A percentile compares a stretch with the other conserved stretches of the same genome.
Evolutionary conservation across 1,140 invertebrate species (phyloP).

Genomic region (Scylla paramamosain): DNA sequence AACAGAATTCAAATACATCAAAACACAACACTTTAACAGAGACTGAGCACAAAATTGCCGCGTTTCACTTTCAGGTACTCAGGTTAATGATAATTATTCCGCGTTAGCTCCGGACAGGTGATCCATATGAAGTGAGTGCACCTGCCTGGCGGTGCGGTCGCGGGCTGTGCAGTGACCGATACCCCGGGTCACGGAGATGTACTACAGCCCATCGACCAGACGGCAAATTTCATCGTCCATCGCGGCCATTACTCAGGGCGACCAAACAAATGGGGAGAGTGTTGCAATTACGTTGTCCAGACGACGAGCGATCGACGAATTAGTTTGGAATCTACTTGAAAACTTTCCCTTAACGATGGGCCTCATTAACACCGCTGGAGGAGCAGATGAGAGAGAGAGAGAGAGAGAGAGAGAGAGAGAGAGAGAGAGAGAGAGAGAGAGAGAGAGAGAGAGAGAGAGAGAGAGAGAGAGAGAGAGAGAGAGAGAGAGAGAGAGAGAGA

Average conservation of each 20-base stretch:
- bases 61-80: too few species aligned
- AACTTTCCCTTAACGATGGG: slow-evolving; percentile 1
- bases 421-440: too few species aligned
- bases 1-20: too few species aligned
- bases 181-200: too few species aligned
- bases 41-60: too few species aligned
- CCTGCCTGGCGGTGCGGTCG: too few species aligned
- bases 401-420: too few species aligned
- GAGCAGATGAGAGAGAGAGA: background rate
- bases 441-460: background rate
- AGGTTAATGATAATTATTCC: too few species aligned
- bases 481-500: background rate
- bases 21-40: too few species aligned
- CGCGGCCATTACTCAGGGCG: background rate
- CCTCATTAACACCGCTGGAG: background rate
- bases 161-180: too few species aligned
- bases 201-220: background rate
- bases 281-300: background rate
- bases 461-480: background rate
- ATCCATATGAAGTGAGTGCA: too few species aligned
- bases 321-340: slow-evolving; percentile 13
- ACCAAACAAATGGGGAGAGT: background rate
- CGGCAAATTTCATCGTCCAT: background rate
- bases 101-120: too few species aligned
- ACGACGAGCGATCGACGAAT: background rate